A percentile compares a stretch with the other conserved stretches of the same genome.
Conservation (phyloP, 2,888 invertebrate species). For the Apeira syringaria region DNA sequence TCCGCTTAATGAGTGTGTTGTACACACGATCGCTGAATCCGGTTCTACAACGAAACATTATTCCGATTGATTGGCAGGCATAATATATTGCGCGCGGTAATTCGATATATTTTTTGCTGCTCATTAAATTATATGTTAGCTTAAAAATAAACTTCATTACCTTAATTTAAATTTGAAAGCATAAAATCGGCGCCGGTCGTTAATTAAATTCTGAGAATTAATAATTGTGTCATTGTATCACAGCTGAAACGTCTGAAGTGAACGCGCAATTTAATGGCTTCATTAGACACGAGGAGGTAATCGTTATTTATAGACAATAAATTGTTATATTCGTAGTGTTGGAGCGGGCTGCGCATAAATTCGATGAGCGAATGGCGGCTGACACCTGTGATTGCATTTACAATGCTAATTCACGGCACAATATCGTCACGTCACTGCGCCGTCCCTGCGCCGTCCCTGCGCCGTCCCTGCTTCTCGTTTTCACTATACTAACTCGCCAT, state of each 20-base stretch:
- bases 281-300: conserved; percentile 59
- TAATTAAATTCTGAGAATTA: conserved; percentile 36
- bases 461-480: conserved; percentile 52
- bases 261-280: conserved; percentile 57
- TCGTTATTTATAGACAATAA: conserved; percentile 75
- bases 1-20: conserved; percentile 68
- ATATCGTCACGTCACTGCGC: conserved; percentile 62
- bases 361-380: conserved; percentile 72
- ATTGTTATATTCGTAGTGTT: conserved; percentile 73
- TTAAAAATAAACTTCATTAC: not conserved
- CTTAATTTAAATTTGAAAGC: not conserved
- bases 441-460: conserved; percentile 45
- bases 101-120: conserved; percentile 37
- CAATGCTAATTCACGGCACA: conserved; percentile 80
- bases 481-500: conserved; percentile 39
- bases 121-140: conserved; percentile 7
- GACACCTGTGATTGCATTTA: conserved; percentile 84
- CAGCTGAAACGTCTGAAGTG: conserved; percentile 37
- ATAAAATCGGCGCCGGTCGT: not conserved
- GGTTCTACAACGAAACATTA: conserved; percentile 51
- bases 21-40: conserved; percentile 56
- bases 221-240: conserved; percentile 19
- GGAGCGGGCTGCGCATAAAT: conserved; percentile 78
- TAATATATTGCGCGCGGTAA: not conserved
- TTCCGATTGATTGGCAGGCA: conserved; percentile 8